Evolutionary conservation across 2,888 invertebrate species (phyloP).

Genomic region (Crematogaster levior): DNA sequence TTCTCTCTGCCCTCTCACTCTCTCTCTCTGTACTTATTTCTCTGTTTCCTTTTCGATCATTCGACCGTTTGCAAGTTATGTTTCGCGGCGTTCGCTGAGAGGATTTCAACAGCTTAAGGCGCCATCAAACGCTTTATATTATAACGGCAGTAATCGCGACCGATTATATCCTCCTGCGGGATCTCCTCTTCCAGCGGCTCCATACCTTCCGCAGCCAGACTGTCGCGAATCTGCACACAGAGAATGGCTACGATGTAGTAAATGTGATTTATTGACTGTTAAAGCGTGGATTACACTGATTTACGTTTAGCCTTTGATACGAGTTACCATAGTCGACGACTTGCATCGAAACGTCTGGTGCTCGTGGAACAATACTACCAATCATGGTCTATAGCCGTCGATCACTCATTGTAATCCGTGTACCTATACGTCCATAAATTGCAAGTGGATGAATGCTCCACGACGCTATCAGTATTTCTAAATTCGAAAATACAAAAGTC

Average conservation of each 20-base stretch:
- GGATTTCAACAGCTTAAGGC: constrained; percentile 57
- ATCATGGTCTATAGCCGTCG: constrained; percentile 12
- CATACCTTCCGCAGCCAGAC: constrained; percentile 87
- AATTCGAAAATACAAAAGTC: background rate
- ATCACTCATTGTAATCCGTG: constrained; percentile 41
- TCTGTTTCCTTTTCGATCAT: constrained; percentile 19
- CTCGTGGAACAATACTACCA: constrained; percentile 35
- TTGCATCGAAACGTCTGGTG: background rate
- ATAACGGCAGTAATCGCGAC: constrained; percentile 88
- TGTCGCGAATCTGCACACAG: constrained; percentile 86
- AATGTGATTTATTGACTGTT: constrained; percentile 42
- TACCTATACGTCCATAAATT: background rate
- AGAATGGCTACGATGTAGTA: constrained; percentile 17
- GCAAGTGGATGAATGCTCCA: background rate
- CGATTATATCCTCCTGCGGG: constrained; percentile 87
- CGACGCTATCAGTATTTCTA: background rate
- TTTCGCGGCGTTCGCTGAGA: constrained; percentile 7
- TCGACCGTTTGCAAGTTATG: background rate
- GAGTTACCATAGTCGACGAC: background rate
- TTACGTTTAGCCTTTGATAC: constrained; percentile 22
- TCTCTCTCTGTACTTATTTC: background rate
- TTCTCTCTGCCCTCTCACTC: background rate
- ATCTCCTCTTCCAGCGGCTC: constrained; percentile 88
- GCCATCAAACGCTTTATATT: constrained; percentile 77
- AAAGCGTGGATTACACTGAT: constrained; percentile 32